A percentile compares a stretch with the other conserved stretches of the same genome.
Conservation (phyloP, 2,888 invertebrate genomes). For the Idaea straminata region DNA sequence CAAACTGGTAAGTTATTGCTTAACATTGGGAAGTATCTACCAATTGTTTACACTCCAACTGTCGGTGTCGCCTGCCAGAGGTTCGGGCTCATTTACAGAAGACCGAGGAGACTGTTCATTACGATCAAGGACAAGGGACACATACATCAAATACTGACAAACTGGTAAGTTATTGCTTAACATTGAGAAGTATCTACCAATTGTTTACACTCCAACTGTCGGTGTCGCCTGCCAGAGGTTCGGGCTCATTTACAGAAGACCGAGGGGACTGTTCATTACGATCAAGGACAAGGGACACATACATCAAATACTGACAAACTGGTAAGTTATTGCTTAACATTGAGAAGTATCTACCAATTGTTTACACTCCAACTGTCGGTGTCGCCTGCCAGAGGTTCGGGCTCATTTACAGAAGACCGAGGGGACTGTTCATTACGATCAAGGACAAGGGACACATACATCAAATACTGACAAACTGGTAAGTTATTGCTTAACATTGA, state of each 20-base stretch:
- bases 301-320: slow-evolving; percentile 94
- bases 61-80: slow-evolving; percentile 98
- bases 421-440: slow-evolving; percentile 97
- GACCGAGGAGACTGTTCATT: slow-evolving; percentile 97
- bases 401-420: slow-evolving; percentile 94
- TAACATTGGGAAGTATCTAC: slow-evolving; percentile 92
- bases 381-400: slow-evolving; percentile 98
- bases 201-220: slow-evolving; percentile 99
- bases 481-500: slow-evolving; percentile 82
- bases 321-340: slow-evolving; percentile 84
- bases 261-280: slow-evolving; percentile 97
- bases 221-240: slow-evolving; percentile 98
- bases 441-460: slow-evolving; percentile 96
- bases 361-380: slow-evolving; percentile 99
- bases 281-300: slow-evolving; percentile 96
- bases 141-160: slow-evolving; percentile 93
- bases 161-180: slow-evolving; percentile 85
- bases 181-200: slow-evolving; percentile 96
- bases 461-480: slow-evolving; percentile 96
- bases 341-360: slow-evolving; percentile 96
- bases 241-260: slow-evolving; percentile 95
- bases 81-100: slow-evolving; percentile 95
- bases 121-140: slow-evolving; percentile 97
- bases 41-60: slow-evolving; percentile 98
- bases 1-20: slow-evolving; percentile 88